Evolutionary conservation across 37 sponge, comb jelly and placozoan species (phyloP).

Genomic region (Chondrilla cf. caribensis): DNA sequence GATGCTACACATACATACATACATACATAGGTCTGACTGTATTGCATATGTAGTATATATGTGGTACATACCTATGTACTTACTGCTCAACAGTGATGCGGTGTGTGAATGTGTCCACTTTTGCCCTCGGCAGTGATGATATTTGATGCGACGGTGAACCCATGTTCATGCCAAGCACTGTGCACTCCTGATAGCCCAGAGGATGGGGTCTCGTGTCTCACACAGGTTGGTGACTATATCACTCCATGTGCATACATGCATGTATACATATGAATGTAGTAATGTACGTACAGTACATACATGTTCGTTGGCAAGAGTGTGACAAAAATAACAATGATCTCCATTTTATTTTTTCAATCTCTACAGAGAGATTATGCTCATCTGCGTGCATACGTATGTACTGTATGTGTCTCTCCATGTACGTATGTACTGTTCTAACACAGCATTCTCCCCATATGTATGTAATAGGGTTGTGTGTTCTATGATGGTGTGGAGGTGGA

Average conservation of each 20-base stretch:
- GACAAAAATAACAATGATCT: too few relatives aligned
- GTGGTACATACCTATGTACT: too few relatives aligned
- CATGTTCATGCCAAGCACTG: conserved; percentile 39
- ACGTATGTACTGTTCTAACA: too few relatives aligned
- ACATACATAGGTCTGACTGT: neutral
- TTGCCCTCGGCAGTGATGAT: conserved; percentile 51
- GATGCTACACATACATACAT: too few relatives aligned
- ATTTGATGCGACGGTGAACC: conserved; percentile 41
- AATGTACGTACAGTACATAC: neutral
- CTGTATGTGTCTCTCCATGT: too few relatives aligned
- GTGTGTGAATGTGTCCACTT: too few relatives aligned
- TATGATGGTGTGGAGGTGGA: neutral
- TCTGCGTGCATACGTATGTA: neutral
- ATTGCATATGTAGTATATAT: neutral
- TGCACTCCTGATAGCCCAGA: conserved; percentile 30
- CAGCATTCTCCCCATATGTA: too few relatives aligned
- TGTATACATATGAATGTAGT: neutral
- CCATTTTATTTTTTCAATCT: too few relatives aligned
- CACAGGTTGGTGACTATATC: conserved; percentile 27
- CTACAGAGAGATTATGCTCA: too few relatives aligned
- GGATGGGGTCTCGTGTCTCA: conserved; percentile 40
- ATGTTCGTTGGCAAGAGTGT: too few relatives aligned
- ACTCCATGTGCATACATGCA: neutral
- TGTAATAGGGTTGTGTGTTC: neutral
- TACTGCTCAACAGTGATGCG: too few relatives aligned